Percentiles rank a stretch among this genome's conserved stretches.
Conservation (phyloP, 2,797 vertebrate species). For the Hirundo rustica region DNA sequence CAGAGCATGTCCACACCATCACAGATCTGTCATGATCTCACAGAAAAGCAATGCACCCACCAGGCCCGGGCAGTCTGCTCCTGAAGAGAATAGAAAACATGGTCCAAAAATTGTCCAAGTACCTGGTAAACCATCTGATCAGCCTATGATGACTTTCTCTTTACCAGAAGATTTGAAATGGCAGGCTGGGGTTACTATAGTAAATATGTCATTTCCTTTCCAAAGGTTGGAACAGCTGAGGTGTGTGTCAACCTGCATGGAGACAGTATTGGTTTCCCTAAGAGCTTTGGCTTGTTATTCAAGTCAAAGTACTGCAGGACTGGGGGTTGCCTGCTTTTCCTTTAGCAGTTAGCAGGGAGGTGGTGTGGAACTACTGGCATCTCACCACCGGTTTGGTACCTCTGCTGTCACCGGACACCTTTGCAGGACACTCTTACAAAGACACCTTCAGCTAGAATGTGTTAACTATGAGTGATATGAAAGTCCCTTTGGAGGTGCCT, state of each 20-base stretch:
- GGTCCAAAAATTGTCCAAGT: background rate
- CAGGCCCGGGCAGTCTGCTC: background rate
- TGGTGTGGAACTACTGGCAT: background rate
- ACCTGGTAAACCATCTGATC: background rate
- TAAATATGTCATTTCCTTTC: background rate
- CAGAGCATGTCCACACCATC: background rate
- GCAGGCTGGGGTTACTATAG: background rate
- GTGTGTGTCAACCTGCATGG: background rate
- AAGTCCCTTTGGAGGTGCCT: background rate
- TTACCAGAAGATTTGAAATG: background rate
- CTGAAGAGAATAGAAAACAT: background rate
- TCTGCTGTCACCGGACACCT: background rate
- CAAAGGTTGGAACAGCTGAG: background rate
- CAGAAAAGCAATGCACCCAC: background rate
- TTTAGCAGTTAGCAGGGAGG: background rate
- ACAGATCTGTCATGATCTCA: background rate
- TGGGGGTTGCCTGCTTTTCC: background rate
- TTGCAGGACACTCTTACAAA: background rate
- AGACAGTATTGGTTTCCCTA: background rate
- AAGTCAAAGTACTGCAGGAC: background rate
- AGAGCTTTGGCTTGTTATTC: background rate
- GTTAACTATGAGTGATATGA: background rate
- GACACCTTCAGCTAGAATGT: background rate
- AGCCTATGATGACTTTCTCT: background rate
- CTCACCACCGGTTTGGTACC: background rate